Evolutionary conservation across 2,113 vertebrate genomes (phyloP), one percentile per base, ranked within the genome.

Genomic region (Alouatta palliata): DNA sequence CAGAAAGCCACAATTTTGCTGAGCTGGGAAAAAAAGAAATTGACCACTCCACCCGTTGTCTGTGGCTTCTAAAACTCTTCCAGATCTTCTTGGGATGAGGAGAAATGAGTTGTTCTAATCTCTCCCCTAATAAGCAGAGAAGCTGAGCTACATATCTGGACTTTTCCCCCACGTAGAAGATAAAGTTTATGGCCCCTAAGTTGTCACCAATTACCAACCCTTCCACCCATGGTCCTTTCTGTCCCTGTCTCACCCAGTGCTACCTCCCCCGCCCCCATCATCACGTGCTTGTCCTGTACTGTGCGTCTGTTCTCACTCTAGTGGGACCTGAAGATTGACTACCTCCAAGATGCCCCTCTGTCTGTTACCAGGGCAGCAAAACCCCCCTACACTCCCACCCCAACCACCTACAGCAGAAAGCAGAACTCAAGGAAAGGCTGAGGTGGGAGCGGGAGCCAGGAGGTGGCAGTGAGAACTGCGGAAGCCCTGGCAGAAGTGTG

Each of bases 1-100:
- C 87, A 87, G 77, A 92, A 89, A 93, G 61, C 75, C 70, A 58
- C 70, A 49, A 54, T 71, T 96, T 89, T 87, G 40, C 75, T 23
- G 54, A 96, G 85, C 43, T 58, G 82, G 20, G 70, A 20, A 8
- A 49, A 76, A 77, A 77, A 52, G 43, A 80, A 61, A 43, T 27
- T 12, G 68, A 88, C 85, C 66, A 70, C 37, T 47, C 68, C 25
- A 45, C 68, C 52, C 61, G 64, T 8, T 85, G 52, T 14, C 37
- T 87, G 40, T 66, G 81, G 87, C 58, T 93, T 64, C 61, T 30
- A 52, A 79, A 96, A 87, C 76, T 91, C 47, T 93, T 30, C 27
- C 61, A 32, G 14, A 45, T 64, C 76, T 79, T 32, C 30, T 96
- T 1, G 0, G 13, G 20, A 2, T 21, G 23, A 61, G 66, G 68